phyloP scores from a whole-genome alignment of 2,797 vertebrate species.

The Pygocentrus nattereri region DNA sequence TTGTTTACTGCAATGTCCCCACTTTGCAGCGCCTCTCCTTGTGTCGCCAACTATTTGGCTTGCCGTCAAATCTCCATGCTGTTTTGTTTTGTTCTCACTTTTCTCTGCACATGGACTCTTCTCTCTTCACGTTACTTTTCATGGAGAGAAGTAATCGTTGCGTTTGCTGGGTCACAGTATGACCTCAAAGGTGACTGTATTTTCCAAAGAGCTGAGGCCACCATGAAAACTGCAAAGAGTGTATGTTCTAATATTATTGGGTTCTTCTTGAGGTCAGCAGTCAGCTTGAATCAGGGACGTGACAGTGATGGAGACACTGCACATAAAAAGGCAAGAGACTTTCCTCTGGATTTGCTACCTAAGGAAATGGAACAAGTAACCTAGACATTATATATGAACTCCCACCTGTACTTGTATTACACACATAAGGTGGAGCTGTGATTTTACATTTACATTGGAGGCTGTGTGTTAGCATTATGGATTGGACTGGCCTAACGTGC shows the following conservation, averaged over 20 bases:
- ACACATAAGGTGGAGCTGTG: not conserved
- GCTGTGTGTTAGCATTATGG: constrained; percentile 6
- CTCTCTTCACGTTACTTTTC: not conserved
- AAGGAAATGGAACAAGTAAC: constrained; percentile 7
- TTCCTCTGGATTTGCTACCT: constrained; percentile 6
- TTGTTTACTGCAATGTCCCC: constrained; percentile 55
- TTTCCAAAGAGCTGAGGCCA: constrained; percentile 8
- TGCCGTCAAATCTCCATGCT: constrained; percentile 18
- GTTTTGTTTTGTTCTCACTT: constrained; percentile 17
- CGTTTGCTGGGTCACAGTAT: constrained; percentile 11
- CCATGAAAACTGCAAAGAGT: not conserved
- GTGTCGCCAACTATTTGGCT: constrained; percentile 47
- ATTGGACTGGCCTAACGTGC: not conserved
- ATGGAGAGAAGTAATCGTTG: constrained; percentile 11
- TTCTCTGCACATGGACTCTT: not conserved
- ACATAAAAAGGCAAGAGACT: constrained; percentile 18
- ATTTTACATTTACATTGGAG: not conserved
- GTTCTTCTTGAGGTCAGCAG: constrained; percentile 10
- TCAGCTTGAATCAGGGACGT: constrained; percentile 27
- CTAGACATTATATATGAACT: constrained; percentile 1
- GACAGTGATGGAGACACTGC: constrained; percentile 18
- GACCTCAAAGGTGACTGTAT: constrained; percentile 18
- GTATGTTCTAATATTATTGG: constrained; percentile 9
- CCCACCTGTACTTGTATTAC: not conserved
- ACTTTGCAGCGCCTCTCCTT: constrained; percentile 33